A percentile compares a stretch with the other conserved stretches of the same genome.
Conservation (phyloP, 2,888 invertebrate genomes). For the Endomychus coccineus region DNA sequence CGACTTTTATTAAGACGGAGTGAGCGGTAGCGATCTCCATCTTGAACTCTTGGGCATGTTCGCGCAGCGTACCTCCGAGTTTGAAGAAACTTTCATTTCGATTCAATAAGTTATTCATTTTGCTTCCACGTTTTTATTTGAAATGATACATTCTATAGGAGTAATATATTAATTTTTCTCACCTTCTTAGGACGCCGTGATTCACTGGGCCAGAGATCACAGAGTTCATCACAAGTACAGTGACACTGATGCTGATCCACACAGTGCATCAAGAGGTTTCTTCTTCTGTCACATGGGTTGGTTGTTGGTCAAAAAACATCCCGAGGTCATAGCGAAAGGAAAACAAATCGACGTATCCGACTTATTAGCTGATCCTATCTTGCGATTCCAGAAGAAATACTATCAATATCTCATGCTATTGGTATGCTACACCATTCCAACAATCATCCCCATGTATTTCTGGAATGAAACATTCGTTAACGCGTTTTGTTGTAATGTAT, state of each 20-base stretch:
- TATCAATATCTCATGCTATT: conserved; percentile 45
- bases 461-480: conserved; percentile 68
- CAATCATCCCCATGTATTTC: conserved; percentile 49
- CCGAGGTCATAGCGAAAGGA: conserved; percentile 67
- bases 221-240: conserved; percentile 85
- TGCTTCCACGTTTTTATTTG: too few species aligned
- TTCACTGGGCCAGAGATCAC: conserved; percentile 74
- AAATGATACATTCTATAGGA: too few species aligned
- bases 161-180: too few species aligned
- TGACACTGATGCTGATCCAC: too few species aligned
- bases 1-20: too few species aligned
- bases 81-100: too few species aligned
- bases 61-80: too few species aligned
- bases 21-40: too few species aligned
- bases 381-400: conserved; percentile 65
- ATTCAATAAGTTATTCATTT: too few species aligned
- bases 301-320: conserved; percentile 79
- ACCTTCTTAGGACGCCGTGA: conserved; percentile 68
- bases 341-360: conserved; percentile 70
- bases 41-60: too few species aligned
- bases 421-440: conserved; percentile 50
- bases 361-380: conserved; percentile 62
- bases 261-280: too few species aligned
- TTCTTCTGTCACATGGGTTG: conserved; percentile 86
- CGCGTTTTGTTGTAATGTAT: conserved; percentile 52